Base-by-base conservation (phyloP, 2,113 vertebrate species). In the Nettapus auritus region DNA sequence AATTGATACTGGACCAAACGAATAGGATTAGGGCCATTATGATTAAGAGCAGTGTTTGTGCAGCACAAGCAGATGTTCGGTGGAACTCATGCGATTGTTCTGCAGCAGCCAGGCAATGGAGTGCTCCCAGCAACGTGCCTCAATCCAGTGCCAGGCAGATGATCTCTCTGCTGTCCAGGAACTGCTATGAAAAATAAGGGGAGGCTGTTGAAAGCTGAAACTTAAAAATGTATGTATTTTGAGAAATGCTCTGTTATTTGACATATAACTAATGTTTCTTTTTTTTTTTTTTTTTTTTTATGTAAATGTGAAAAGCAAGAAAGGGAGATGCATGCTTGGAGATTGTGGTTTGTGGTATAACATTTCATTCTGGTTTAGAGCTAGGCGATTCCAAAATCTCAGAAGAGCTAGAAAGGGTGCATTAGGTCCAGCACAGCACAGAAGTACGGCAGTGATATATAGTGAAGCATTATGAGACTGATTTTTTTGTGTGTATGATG, bases 11-110 rank as follows among this genome's bases (percentile, higher is more conserved):
- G 69, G 77, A 82, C 31, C 73, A 94, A 90, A 89, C 87, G 94
- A 97, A 97, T 86, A 93, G 83, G 96, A 93, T 96, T 96, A 82
- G 56, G 90, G 73, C 73, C 73, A 21, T 84, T 81, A 28, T 52
- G 86, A 92, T 93, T 95, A 94, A 92, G 86, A 90, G 69, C 73
- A 3, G 25, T 88, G 76, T 96, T 96, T 93, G 77, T 87, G 83
- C 69, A 75, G 56, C 69, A 95, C 88, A 90, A 88, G 70, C 93
- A 90, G 93, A 71, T 84, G 92, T 40, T 93, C 67, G 19, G 68
- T 2, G 59, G 64, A n/a, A 82, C 64, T 48, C 67, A 8, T 33
- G 44, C 38, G 85, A 79, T 56, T 59, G 62, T 66, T 46, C 85
- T 2, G 1, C 6, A n/a, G 29, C 11, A 3, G 8, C 71, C 88